Evolutionary conservation across 2,113 vertebrate genomes (phyloP).

Genomic region (Corythoichthys haematopterus): DNA sequence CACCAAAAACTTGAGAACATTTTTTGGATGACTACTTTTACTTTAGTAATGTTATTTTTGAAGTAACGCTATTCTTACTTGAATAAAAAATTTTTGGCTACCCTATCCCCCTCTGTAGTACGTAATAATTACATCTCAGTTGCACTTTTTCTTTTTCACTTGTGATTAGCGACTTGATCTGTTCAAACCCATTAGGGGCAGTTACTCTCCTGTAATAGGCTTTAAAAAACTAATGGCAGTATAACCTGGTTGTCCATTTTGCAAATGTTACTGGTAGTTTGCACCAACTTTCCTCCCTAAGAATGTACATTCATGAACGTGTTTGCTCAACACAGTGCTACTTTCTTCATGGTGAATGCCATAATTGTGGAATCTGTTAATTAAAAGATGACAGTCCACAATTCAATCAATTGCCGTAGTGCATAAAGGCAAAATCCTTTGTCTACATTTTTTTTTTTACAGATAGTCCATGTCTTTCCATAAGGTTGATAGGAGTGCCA

Average conservation of each 20-base stretch:
- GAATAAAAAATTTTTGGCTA: too few relatives aligned
- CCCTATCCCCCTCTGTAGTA: too few relatives aligned
- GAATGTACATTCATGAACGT: slow-evolving; percentile 22
- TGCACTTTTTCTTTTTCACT: too few relatives aligned
- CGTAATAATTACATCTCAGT: too few relatives aligned
- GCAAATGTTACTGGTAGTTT: too few relatives aligned
- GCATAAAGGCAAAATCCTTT: neutral
- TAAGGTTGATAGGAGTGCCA: slow-evolving; percentile 45
- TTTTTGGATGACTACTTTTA: too few relatives aligned
- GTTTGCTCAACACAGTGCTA: slow-evolving; percentile 8
- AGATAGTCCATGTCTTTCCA: neutral
- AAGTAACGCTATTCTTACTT: too few relatives aligned
- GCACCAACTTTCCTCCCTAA: too few relatives aligned
- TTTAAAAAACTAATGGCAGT: too few relatives aligned
- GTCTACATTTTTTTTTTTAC: neutral
- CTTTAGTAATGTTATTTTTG: too few relatives aligned
- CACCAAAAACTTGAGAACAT: too few relatives aligned
- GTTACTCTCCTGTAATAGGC: neutral
- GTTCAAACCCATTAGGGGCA: neutral
- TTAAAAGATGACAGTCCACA: neutral
- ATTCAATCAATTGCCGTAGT: neutral
- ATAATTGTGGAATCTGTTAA: neutral
- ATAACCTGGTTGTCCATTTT: too few relatives aligned
- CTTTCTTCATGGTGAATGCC: neutral
- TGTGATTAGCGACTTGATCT: neutral